Base-by-base conservation (phyloP, 1,140 invertebrate species). In the Dendrolimus punctatus region DNA sequence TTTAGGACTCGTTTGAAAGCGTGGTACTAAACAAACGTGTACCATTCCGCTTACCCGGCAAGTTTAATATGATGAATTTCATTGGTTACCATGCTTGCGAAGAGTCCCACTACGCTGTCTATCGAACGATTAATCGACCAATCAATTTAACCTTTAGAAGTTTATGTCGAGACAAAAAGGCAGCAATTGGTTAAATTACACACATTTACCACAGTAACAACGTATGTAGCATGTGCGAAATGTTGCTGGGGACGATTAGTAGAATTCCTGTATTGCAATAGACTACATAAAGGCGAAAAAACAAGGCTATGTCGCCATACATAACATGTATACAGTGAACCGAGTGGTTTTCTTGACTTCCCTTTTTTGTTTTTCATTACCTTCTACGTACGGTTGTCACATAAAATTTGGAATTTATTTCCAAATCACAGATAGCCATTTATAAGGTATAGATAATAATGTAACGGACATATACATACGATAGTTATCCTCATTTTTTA, bases 201-300 rank as follows among this genome's bases (percentile, higher is more conserved):
- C 73, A 77, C 74, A 74, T 81, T 83, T 81, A 74, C 71, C 58
- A 60, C 67, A 62, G 58, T 58, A 64, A 68, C 68, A 73, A 71
- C 71, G 65, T 68, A 64, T 58, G 62, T 58, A 71, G 68, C 72
- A 76, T 69, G 73, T 69, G 76, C 58, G 59, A 73, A 81, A 85
- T 83, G 81, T 80, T 73, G 70, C 76, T 68, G 63, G 57, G 70
- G 65, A 68, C 81, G 71, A 85, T 85, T 85, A 85, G 78, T 67
- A 71, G 76, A 76, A 85, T 85, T 83, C 81, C 73, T 60, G 57
- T 64, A 60, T 74, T 68, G 70, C 72, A 74, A 81, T 76, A 82
- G 73, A 73, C 80, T 68, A 73, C 75, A 70, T 62, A 69, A 76
- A 79, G 65, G 68, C 47, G 70, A 79, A 85, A 85, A 85, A 85